Conservation (phyloP, 2,113 vertebrate species). For the Emberiza fucata region DNA sequence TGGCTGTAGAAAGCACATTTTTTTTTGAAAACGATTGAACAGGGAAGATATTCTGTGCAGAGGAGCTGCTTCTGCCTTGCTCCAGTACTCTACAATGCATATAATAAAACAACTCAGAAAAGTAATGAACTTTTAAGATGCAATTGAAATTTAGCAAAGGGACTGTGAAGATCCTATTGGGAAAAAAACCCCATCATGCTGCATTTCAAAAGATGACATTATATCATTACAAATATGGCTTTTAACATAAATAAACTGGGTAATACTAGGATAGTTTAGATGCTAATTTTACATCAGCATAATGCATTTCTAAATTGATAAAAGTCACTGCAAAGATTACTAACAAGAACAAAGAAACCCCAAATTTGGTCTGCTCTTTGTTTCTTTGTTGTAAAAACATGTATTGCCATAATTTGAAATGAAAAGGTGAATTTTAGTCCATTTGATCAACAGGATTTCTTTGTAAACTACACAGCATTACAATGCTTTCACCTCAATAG, state of each 20-base stretch:
- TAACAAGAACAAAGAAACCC: not conserved
- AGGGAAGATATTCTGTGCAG: not conserved
- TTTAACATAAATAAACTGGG: not conserved
- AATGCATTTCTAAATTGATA: not conserved
- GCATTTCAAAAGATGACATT: not conserved
- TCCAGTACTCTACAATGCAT: not conserved
- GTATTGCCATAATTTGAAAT: not conserved
- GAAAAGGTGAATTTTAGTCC: not conserved
- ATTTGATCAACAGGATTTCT: not conserved
- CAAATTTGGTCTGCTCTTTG: not conserved
- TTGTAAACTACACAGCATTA: not conserved
- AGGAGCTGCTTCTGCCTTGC: not conserved
- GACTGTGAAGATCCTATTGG: not conserved
- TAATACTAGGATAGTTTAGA: not conserved
- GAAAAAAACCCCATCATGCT: not conserved
- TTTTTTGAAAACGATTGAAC: not conserved
- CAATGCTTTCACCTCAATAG: not conserved
- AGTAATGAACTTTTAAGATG: conserved; percentile 16
- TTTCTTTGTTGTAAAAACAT: not conserved
- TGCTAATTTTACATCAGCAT: not conserved
- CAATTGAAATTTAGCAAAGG: not conserved
- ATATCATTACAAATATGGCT: not conserved
- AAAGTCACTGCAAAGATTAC: not conserved
- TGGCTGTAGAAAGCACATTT: conserved; percentile 22
- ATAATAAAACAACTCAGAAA: not conserved